These are phyloP conservation scores for Diorhabda elongata DNA, from an alignment of 1,140 invertebrate species.

Conservation along the genomic window DNA sequence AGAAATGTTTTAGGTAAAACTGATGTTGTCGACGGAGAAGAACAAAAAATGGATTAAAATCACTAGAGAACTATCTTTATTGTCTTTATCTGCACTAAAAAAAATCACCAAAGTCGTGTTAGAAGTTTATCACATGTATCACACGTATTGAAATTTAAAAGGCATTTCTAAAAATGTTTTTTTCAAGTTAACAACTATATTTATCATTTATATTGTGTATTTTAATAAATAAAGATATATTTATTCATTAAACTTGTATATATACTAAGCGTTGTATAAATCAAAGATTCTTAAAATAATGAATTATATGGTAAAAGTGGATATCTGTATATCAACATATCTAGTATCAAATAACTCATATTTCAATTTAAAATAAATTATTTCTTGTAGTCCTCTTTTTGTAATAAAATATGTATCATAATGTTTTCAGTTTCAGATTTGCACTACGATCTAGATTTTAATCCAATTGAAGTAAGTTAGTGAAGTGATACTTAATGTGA, in stretches of 20 bases:
- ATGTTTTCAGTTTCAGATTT: no score
- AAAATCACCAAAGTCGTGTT: conserved; percentile 32
- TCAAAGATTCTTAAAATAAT: neutral
- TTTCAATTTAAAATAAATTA: no score
- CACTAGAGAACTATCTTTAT: conserved; percentile 29
- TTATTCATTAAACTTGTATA: neutral
- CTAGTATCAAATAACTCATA: no score
- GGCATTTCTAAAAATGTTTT: conserved; percentile 1
- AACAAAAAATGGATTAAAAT: conserved; percentile 34
- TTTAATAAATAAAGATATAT: conserved; percentile 1
- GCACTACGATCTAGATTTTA: no score
- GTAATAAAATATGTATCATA: no score
- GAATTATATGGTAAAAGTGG: no score
- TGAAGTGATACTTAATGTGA: no score
- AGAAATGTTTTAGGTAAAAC: conserved; percentile 19
- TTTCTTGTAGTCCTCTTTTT: no score
- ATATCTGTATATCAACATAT: no score
- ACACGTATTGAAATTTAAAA: conserved; percentile 7
- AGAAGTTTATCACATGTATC: conserved; percentile 24
- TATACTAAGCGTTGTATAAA: neutral
- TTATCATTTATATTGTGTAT: conserved; percentile 9
- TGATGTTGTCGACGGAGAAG: conserved; percentile 41
- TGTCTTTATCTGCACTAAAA: conserved; percentile 31
- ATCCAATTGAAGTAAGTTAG: no score
- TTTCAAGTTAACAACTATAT: conserved; percentile 9